Percentiles rank a stretch among this genome's conserved stretches.
phyloP scores from a whole-genome alignment of 2,113 vertebrate species.

The Ochotona princeps region DNA sequence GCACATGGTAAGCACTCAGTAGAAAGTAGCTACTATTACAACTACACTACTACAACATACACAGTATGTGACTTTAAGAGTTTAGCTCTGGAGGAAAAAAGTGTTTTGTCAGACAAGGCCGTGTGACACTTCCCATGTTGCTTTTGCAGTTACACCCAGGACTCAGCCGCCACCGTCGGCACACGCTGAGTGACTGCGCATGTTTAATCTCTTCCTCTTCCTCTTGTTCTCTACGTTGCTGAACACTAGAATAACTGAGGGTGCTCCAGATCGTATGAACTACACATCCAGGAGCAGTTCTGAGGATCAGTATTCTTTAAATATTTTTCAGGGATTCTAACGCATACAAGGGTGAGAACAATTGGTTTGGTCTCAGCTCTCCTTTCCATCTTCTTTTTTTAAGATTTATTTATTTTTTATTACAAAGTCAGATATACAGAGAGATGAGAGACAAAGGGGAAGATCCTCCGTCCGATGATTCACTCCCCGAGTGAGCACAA shows the following conservation, averaged over 20 bases:
- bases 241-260: background rate
- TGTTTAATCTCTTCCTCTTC: background rate
- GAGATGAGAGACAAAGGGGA: no score
- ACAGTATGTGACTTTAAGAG: background rate
- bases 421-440: no score
- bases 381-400: background rate
- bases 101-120: background rate
- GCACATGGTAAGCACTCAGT: background rate
- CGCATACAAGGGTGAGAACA: background rate
- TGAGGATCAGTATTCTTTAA: background rate
- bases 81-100: background rate
- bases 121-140: background rate
- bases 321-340: slow-evolving; percentile 6
- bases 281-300: background rate
- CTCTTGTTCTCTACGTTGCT: background rate
- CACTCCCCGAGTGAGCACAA: no score
- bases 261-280: background rate
- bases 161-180: background rate
- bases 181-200: background rate
- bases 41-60: background rate
- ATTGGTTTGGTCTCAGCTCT: background rate
- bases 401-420: no score
- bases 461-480: no score
- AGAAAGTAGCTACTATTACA: background rate
- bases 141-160: background rate